Evolutionary conservation across 2,888 invertebrate genomes (phyloP).

Genomic region (Caenorhabditis sinica): DNA sequence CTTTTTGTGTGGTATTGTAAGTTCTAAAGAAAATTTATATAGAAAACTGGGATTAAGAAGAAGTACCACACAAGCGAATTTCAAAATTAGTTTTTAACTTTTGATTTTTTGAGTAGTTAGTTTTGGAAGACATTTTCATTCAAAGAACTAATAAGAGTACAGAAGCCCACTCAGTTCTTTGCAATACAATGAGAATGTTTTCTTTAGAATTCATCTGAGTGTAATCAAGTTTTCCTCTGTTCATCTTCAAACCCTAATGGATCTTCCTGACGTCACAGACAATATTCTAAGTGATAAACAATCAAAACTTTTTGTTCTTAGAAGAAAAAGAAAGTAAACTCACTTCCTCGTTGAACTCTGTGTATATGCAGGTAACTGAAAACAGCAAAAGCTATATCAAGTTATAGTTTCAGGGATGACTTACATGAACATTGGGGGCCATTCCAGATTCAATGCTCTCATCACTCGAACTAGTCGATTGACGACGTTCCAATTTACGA

Average conservation of each 20-base stretch:
- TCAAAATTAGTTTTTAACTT: too few relatives aligned
- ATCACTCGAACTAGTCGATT: slow-evolving; percentile 65
- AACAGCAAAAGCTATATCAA: not conserved
- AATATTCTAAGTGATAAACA: not conserved
- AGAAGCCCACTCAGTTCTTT: too few relatives aligned
- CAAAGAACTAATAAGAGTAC: too few relatives aligned
- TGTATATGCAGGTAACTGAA: slow-evolving; percentile 59
- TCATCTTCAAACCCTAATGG: not conserved
- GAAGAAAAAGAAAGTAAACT: slow-evolving; percentile 39
- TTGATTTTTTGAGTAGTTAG: too few relatives aligned
- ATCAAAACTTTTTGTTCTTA: slow-evolving; percentile 7
- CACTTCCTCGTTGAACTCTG: slow-evolving; percentile 65
- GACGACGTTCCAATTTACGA: slow-evolving; percentile 60
- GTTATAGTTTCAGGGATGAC: not conserved
- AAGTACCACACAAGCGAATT: too few relatives aligned
- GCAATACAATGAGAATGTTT: too few relatives aligned
- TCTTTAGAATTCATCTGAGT: too few relatives aligned
- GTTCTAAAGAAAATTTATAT: too few relatives aligned
- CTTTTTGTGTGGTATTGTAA: too few relatives aligned
- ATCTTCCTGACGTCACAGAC: not conserved
- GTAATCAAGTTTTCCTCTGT: too few relatives aligned
- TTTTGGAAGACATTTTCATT: too few relatives aligned
- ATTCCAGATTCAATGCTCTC: slow-evolving; percentile 64
- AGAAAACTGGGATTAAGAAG: too few relatives aligned
- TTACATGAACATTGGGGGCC: slow-evolving; percentile 42